Evolutionary conservation across 2,113 vertebrate genomes (phyloP).

Genomic region (Apteryx owenii): DNA sequence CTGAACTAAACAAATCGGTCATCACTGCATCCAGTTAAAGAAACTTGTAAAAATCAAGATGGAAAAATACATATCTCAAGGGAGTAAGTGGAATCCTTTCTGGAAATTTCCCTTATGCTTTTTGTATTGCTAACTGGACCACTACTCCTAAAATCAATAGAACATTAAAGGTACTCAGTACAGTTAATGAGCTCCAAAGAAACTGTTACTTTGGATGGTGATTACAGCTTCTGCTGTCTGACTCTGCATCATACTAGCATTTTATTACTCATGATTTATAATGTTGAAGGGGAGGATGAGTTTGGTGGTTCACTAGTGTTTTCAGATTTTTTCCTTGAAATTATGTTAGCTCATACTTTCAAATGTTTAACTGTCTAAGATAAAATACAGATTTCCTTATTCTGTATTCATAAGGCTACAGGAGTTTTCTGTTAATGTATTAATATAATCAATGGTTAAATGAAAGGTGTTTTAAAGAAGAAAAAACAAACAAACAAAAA

Average conservation of each 20-base stretch:
- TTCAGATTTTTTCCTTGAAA: background rate
- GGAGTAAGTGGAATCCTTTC: background rate
- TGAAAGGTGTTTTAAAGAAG: background rate
- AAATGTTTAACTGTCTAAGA: background rate
- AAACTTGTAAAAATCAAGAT: background rate
- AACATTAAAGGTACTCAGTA: background rate
- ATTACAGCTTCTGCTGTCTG: background rate
- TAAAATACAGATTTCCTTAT: background rate
- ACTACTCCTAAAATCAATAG: background rate
- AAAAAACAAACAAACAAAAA: background rate
- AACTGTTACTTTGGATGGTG: background rate
- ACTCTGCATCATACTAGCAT: background rate
- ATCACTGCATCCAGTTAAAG: background rate
- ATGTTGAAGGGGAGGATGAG: background rate
- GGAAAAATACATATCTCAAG: background rate
- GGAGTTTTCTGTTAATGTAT: background rate
- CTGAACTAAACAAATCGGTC: background rate
- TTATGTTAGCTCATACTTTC: background rate
- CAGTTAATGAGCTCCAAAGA: slow-evolving; percentile 30
- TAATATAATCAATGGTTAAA: background rate
- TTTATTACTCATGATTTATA: slow-evolving; percentile 1
- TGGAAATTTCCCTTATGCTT: background rate
- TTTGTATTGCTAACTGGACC: background rate
- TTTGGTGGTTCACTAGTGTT: background rate
- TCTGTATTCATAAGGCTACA: background rate